Evolutionary conservation across 1,140 invertebrate genomes (phyloP), one percentile per base, ranked within the genome.

Genomic region (Venturia canescens): DNA sequence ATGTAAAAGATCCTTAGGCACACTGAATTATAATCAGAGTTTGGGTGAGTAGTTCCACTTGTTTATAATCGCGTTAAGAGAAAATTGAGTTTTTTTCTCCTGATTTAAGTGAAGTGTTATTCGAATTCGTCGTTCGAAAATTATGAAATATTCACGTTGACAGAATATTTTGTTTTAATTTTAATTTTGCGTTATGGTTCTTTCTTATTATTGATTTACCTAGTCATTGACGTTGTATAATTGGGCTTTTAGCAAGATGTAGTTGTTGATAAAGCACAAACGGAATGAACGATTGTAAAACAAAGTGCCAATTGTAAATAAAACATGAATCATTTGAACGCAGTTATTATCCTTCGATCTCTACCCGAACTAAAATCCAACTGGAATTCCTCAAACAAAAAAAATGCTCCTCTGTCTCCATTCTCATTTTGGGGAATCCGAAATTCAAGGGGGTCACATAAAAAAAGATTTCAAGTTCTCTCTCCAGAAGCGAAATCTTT

Each of bases 221-320:
- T 70, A 34, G 27, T 70, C 67, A 70, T 70, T 34, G n/a, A 27
- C 31, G 67, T 70, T 70, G 67, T 38, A 70, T 70, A 31, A 27
- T 70, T 70, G 67, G n/a, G 31, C 67, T 57, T 7, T 57, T 70
- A 38, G 67, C 16, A 27, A n/a, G 18, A 70, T 34, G 31, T 70
- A 70, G 67, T 70, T 70, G 67, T 70, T 70, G 16, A 44, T 3
- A 44, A 38, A 70, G 26, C 29, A 11, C 67, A 57, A 16, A 23
- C 4, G 53, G 21, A 18, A 23, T 57, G 53, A 57, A 57, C 67
- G 31, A 70, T 9, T 27, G 67, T n/a, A 31, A 27, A 29, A 70
- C n/a, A 2, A 70, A n/a, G 67, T 70, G 31, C 67, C 67, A 70
- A 70, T 29, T 70, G 29, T n/a, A 70, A 34, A 34, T 34, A 31